These are phyloP conservation scores for Onychorhynchus coronatus DNA, from an alignment of 2,113 vertebrate genomes.

Conservation along the genomic window DNA sequence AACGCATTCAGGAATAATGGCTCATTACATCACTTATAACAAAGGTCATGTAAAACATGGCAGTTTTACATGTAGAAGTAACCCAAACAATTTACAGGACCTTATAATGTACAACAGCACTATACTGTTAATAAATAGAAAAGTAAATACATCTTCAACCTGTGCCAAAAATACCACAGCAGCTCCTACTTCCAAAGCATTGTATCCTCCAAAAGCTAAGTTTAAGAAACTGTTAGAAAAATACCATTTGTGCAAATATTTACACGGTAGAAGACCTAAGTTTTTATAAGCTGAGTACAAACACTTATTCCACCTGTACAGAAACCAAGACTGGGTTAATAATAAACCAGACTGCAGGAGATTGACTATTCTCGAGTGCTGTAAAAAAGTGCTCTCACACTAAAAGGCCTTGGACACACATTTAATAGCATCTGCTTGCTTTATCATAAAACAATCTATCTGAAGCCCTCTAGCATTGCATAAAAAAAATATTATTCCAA, in stretches of 20 bases:
- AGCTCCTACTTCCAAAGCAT: background rate
- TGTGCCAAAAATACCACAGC: background rate
- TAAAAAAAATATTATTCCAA: background rate
- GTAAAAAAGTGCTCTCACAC: background rate
- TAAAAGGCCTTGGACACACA: background rate
- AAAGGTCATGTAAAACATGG: background rate
- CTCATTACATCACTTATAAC: background rate
- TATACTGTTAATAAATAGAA: background rate
- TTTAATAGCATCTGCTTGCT: background rate
- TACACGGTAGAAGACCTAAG: background rate
- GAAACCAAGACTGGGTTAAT: constrained; percentile 24
- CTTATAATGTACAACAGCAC: background rate
- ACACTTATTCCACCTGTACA: background rate
- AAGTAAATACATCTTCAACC: background rate
- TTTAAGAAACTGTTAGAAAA: background rate
- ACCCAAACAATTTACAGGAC: background rate
- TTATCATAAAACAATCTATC: background rate
- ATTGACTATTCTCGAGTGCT: background rate
- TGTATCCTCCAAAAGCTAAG: background rate
- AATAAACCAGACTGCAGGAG: constrained; percentile 13
- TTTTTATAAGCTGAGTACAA: constrained; percentile 12
- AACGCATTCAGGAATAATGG: background rate
- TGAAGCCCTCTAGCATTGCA: background rate
- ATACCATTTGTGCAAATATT: constrained; percentile 27
- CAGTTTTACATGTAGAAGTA: background rate